Evolutionary conservation across 2,888 invertebrate species (phyloP).

Genomic region (Rhingia campestris): DNA sequence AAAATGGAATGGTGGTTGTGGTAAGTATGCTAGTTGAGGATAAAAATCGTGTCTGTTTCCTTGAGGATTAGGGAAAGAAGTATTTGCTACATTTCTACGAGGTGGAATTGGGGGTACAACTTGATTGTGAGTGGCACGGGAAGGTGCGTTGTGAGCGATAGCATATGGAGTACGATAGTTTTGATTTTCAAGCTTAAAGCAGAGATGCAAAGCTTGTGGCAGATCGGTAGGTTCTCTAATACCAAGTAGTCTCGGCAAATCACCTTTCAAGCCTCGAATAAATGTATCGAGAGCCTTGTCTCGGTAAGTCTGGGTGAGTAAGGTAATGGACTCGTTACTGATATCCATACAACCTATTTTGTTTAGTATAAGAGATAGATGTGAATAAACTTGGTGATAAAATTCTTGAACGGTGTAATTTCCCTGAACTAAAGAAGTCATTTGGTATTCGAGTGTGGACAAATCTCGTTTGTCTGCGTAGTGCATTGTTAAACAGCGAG

Average conservation of each 20-base stretch:
- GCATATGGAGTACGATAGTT: slow-evolving; percentile 5
- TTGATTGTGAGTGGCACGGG: background rate
- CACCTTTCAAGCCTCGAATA: slow-evolving; percentile 47
- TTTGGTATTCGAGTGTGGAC: slow-evolving; percentile 68
- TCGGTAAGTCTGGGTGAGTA: slow-evolving; percentile 35
- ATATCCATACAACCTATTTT: slow-evolving; percentile 43
- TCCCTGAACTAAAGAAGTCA: slow-evolving; percentile 59
- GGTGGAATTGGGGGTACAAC: background rate
- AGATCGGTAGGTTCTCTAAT: slow-evolving; percentile 51
- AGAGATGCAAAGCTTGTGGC: slow-evolving; percentile 41
- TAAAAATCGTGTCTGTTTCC: slow-evolving; percentile 7
- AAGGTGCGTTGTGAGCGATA: slow-evolving; percentile 6
- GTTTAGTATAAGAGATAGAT: slow-evolving; percentile 42
- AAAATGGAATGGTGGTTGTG: background rate
- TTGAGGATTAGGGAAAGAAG: background rate
- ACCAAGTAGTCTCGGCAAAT: slow-evolving; percentile 68
- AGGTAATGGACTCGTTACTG: slow-evolving; percentile 5
- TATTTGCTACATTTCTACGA: background rate
- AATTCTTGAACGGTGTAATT: slow-evolving; percentile 61
- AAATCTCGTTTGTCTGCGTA: slow-evolving; percentile 71
- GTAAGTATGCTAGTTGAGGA: slow-evolving; percentile 20
- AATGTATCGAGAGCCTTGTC: slow-evolving; percentile 50
- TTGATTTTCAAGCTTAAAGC: slow-evolving; percentile 31
- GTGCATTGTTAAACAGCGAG: slow-evolving; percentile 56
- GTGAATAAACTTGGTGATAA: slow-evolving; percentile 72